phyloP scores from a whole-genome alignment of 2,888 invertebrate genomes.

The Stenodema calcarata region DNA sequence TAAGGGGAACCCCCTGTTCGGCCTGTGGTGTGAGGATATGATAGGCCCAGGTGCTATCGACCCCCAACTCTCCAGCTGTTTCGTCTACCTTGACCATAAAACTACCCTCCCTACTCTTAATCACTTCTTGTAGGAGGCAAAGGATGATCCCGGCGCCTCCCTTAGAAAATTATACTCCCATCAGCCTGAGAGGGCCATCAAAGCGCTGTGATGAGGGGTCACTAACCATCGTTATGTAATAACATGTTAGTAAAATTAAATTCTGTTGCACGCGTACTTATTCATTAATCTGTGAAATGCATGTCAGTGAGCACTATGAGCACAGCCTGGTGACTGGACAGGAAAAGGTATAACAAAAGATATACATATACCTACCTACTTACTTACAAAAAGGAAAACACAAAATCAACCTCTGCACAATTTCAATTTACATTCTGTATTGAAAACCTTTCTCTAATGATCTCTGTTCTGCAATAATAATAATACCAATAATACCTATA shows the following conservation, averaged over 20 bases:
- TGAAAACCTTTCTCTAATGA: no score
- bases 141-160: neutral
- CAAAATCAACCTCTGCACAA: no score
- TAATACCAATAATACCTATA: no score
- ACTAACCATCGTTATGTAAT: conserved; percentile 3
- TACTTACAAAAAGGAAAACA: no score
- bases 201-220: conserved; percentile 15
- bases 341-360: no score
- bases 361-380: no score
- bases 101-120: conserved; percentile 12
- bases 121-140: conserved; percentile 29
- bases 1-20: no score
- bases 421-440: no score
- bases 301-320: neutral
- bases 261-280: conserved; percentile 1
- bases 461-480: no score
- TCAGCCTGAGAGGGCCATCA: conserved; percentile 24
- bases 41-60: conserved; percentile 41
- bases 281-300: neutral
- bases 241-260: conserved; percentile 32
- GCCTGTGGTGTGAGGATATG: neutral
- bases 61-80: conserved; percentile 14
- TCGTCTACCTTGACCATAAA: conserved; percentile 22
- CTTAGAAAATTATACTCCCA: neutral
- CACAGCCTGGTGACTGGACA: no score